Evolutionary conservation across 1,140 invertebrate genomes (phyloP), one percentile per base, ranked within the genome.

Genomic region (Lethrus apterus): DNA sequence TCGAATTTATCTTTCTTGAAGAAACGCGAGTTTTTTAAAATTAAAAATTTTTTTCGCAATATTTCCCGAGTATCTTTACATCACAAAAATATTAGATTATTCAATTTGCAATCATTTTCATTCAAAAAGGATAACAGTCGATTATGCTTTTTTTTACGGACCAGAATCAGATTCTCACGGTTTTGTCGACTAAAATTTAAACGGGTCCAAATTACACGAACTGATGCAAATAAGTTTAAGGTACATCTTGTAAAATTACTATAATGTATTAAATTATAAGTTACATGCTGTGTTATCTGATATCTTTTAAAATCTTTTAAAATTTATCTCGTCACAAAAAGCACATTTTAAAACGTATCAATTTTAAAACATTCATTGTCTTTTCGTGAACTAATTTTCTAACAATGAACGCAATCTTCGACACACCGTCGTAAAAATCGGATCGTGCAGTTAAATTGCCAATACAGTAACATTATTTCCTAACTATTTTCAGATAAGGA

Each of bases 401-500:
- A 2, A 14, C 2, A n/a, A 4, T 4, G 23, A n/a, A 20, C 34
- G 4, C 14, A n/a, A 34, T 17, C 15, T 34, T 17, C 15, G 19
- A 17, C 32, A 4, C 19, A 14, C 19, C 36, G 24, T 40, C n/a
- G n/a, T n/a, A n/a, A 40, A 40, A 40, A 40, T 11, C 2, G 4
- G 3, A 15, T 8, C 36, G 17, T 40, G 23, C 23, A 26, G 23
- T 26, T 5, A 10, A 4, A 26, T 5, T 5, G 14, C 8, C 3
- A 10, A 36, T 5, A 4, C 23, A 43, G 41, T 43, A 44, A 42
- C 52, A 55, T 56, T 59, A 62, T 58, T 59, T 57, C 57, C 48
- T 63, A 60, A 63, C 57, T 57, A 56, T 54, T 56, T 55, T 50
- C 46, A 55, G 62, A 64, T 64, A 64, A 64, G 51, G 42, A 41